Evolutionary conservation across 2,113 vertebrate species (phyloP).

Genomic region (Cyphomyrus discorhynchus): DNA sequence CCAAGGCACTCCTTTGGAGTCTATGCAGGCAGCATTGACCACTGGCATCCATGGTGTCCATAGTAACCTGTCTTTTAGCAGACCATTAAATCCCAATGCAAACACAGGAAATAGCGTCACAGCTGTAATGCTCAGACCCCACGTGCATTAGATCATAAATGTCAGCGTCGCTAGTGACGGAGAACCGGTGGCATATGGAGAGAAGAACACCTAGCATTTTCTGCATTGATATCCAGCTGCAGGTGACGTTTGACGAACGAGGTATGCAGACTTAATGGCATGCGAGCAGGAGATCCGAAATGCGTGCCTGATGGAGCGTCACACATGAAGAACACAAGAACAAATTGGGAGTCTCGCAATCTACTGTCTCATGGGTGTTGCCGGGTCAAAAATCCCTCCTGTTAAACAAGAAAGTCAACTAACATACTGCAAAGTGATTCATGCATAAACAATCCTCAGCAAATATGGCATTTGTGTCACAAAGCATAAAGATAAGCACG

Average conservation of each 20-base stretch:
- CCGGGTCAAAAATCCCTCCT: neutral
- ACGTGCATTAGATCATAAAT: neutral
- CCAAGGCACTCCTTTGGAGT: neutral
- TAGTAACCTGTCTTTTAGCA: neutral
- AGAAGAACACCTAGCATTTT: neutral
- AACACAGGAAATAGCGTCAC: neutral
- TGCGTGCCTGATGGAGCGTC: no score
- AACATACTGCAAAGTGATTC: neutral
- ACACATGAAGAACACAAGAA: neutral
- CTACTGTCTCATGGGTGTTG: neutral
- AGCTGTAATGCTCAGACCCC: neutral
- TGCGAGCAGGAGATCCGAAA: neutral
- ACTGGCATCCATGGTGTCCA: neutral
- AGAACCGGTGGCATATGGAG: neutral
- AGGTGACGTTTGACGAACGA: neutral
- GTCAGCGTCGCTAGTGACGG: neutral
- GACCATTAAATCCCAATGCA: neutral
- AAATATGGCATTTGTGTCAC: neutral
- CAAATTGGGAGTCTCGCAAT: no score
- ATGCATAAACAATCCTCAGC: neutral
- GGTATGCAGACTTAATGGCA: neutral
- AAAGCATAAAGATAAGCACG: neutral
- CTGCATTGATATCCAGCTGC: neutral
- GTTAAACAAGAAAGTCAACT: neutral
- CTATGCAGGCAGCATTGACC: neutral